phyloP scores from a whole-genome alignment of 2,797 vertebrate species.

The Eulemur coronatus region DNA sequence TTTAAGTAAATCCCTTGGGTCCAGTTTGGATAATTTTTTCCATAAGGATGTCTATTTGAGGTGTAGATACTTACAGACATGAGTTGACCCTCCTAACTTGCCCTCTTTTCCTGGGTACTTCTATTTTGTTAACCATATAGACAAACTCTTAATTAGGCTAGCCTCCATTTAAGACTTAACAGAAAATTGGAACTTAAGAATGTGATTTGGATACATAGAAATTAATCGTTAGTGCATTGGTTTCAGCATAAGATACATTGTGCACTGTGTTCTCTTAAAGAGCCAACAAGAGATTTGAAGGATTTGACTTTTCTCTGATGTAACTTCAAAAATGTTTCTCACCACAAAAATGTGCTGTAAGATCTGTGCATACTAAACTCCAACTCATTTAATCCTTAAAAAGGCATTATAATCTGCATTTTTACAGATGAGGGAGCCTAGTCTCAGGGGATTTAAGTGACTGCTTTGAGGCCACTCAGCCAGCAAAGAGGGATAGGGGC shows the following conservation, averaged over 20 bases:
- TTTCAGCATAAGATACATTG: not conserved
- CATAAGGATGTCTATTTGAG: not conserved
- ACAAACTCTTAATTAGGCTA: constrained; percentile 6
- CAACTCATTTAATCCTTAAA: constrained; percentile 25
- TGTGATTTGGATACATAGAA: not conserved
- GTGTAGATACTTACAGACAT: not conserved
- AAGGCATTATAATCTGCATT: constrained; percentile 2
- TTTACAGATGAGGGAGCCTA: not conserved
- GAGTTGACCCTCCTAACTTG: not conserved
- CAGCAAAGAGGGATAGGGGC: not conserved
- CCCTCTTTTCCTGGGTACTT: not conserved
- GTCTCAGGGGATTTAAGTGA: not conserved
- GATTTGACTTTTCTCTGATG: constrained; percentile 1
- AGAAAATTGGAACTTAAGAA: not conserved
- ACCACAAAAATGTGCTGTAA: constrained; percentile 31
- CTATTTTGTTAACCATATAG: not conserved
- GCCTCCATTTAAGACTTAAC: not conserved
- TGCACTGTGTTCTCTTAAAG: not conserved
- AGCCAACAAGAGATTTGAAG: not conserved
- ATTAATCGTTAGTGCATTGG: not conserved
- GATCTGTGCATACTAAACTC: not conserved
- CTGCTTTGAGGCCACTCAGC: not conserved
- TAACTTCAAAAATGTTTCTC: not conserved
- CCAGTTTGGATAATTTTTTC: not conserved
- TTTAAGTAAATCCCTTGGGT: not conserved